Conservation (phyloP, 1,140 invertebrate genomes). For the Papilio xuthus region DNA sequence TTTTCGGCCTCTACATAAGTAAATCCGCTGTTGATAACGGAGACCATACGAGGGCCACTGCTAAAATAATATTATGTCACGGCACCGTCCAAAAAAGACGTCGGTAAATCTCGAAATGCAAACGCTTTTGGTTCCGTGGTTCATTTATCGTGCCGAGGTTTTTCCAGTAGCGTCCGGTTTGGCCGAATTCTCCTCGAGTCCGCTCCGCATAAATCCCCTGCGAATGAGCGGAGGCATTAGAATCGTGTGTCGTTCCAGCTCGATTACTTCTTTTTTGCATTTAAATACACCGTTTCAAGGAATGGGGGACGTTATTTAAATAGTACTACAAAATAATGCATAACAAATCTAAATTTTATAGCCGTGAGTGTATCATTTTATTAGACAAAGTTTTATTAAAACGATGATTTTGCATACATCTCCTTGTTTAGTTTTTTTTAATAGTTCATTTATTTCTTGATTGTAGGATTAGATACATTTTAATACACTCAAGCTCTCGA, state of each 20-base stretch:
- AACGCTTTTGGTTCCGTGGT: conserved; percentile 26
- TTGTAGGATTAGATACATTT: too few species aligned
- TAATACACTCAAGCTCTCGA: too few species aligned
- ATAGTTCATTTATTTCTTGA: too few species aligned
- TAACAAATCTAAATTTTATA: neutral
- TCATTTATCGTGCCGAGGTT: conserved; percentile 46
- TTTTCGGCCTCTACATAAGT: conserved; percentile 25
- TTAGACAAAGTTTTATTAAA: too few species aligned
- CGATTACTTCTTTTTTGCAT: conserved; percentile 41
- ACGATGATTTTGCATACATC: too few species aligned
- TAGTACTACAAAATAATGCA: neutral
- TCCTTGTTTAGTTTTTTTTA: too few species aligned
- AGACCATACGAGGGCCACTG: conserved; percentile 33
- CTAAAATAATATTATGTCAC: conserved; percentile 53
- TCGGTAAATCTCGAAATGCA: conserved; percentile 44
- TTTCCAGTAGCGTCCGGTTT: conserved; percentile 44
- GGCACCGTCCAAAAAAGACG: conserved; percentile 48
- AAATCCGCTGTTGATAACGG: conserved; percentile 18
- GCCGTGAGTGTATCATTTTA: neutral
- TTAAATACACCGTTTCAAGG: conserved; percentile 6
- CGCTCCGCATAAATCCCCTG: conserved; percentile 43
- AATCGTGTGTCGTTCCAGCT: conserved; percentile 39
- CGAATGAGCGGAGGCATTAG: conserved; percentile 43
- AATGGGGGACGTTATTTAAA: conserved; percentile 16
- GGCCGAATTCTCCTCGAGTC: conserved; percentile 46